phyloP scores from a whole-genome alignment of 2,888 invertebrate genomes.

The Tanypteryx hageni region DNA sequence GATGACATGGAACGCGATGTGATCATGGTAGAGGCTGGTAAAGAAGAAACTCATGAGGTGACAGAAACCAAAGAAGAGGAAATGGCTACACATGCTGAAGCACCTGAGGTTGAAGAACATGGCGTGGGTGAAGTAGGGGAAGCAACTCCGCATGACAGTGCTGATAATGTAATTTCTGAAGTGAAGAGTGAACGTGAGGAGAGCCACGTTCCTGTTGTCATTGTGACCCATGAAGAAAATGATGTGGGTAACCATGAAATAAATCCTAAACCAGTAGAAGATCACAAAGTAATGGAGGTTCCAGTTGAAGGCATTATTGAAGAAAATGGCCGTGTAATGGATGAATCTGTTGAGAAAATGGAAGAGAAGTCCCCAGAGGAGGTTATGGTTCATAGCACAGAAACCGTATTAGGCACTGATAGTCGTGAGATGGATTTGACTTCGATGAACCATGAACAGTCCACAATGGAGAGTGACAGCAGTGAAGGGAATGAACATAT shows the following conservation, averaged over 20 bases:
- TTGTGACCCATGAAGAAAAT: background rate
- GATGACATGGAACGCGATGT: background rate
- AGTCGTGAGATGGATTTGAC: background rate
- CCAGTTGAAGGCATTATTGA: background rate
- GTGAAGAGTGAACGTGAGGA: background rate
- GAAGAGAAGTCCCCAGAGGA: too few species aligned
- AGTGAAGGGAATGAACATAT: background rate
- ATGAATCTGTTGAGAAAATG: background rate
- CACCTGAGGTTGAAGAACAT: background rate
- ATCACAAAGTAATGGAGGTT: background rate
- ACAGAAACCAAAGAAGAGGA: constrained; percentile 36
- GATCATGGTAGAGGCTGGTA: background rate
- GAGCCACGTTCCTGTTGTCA: background rate
- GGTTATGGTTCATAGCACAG: background rate
- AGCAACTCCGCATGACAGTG: too few species aligned
- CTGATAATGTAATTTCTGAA: too few species aligned
- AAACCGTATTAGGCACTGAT: background rate
- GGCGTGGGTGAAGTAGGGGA: background rate
- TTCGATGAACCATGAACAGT: background rate
- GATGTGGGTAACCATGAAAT: background rate
- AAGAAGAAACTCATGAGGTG: background rate
- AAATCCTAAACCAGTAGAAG: background rate
- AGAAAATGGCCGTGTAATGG: background rate
- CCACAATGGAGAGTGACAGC: background rate
- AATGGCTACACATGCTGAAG: background rate